Percentiles rank a stretch among this genome's conserved stretches.
These are phyloP conservation scores for Chaetorhynchus papuensis DNA, from an alignment of 2,113 vertebrate species.

Conservation along the genomic window DNA sequence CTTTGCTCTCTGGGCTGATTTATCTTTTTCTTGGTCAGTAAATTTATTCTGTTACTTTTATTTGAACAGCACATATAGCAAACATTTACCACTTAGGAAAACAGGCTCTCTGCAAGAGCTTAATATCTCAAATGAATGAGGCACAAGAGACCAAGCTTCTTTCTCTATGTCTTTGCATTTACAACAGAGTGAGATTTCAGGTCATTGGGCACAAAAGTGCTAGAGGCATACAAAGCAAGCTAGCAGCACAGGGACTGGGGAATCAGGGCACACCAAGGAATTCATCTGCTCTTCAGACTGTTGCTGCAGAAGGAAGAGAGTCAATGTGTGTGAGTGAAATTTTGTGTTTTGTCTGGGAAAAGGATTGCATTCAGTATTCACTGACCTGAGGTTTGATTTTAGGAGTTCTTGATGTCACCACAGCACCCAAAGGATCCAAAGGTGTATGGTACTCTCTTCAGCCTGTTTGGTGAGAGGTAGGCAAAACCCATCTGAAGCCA, in stretches of 20 bases:
- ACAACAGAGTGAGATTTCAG: background rate
- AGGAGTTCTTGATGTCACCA: slow-evolving; percentile 78
- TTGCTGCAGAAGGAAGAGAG: background rate
- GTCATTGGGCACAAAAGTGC: background rate
- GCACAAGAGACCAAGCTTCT: background rate
- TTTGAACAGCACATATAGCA: background rate
- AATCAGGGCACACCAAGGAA: background rate
- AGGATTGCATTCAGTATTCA: background rate
- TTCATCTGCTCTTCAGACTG: background rate
- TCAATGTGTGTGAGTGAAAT: background rate
- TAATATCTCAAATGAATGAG: background rate
- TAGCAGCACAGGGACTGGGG: background rate
- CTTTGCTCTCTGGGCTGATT: background rate
- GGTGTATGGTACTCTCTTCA: slow-evolving; percentile 58
- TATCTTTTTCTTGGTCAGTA: background rate
- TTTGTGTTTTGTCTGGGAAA: background rate
- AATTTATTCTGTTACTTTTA: background rate
- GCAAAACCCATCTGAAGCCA: background rate
- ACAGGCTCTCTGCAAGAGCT: background rate
- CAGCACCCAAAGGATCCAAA: slow-evolving; percentile 70
- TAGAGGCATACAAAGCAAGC: background rate
- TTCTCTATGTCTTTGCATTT: background rate
- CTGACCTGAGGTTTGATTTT: slow-evolving; percentile 34
- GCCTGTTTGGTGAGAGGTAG: slow-evolving; percentile 74
- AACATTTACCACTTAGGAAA: background rate